Evolutionary conservation across 1,140 invertebrate genomes (phyloP).

Genomic region (Drosophila paulistorum): DNA sequence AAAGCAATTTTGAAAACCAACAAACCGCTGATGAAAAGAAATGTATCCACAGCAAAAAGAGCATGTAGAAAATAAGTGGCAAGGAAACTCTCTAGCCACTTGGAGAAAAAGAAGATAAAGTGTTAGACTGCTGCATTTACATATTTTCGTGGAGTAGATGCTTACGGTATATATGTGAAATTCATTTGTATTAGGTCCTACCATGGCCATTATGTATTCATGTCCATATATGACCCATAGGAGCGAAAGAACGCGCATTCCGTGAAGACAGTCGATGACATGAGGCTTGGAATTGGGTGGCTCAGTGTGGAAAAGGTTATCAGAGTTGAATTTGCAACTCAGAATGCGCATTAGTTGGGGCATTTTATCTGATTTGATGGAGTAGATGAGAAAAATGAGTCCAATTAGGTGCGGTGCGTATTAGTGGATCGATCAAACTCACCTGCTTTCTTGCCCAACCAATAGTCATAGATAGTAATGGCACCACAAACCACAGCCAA

Average conservation of each 20-base stretch:
- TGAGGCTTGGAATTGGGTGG: neutral
- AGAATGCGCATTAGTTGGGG: conserved; percentile 4
- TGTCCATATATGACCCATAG: conserved; percentile 6
- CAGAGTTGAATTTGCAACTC: neutral
- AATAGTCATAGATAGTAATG: conserved; percentile 5
- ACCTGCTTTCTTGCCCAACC: conserved; percentile 8
- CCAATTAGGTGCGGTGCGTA: neutral
- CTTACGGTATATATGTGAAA: conserved; percentile 5
- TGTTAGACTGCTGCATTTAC: neutral
- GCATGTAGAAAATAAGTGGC: neutral
- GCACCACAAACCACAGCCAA: conserved; percentile 5
- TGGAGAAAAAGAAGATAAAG: neutral
- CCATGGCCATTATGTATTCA: conserved; percentile 4
- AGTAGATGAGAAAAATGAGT: neutral
- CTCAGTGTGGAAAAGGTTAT: neutral
- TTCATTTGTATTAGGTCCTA: conserved; percentile 4
- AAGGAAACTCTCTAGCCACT: conserved; percentile 5
- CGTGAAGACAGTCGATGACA: conserved; percentile 2
- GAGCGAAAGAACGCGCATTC: neutral
- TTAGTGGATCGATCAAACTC: neutral
- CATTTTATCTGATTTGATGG: neutral
- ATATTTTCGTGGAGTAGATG: neutral
- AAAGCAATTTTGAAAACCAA: conserved; percentile 3
- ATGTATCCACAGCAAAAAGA: neutral
- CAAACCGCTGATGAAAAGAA: conserved; percentile 4